Evolutionary conservation across 2,888 invertebrate species (phyloP).

Genomic region (Parnassius apollo): DNA sequence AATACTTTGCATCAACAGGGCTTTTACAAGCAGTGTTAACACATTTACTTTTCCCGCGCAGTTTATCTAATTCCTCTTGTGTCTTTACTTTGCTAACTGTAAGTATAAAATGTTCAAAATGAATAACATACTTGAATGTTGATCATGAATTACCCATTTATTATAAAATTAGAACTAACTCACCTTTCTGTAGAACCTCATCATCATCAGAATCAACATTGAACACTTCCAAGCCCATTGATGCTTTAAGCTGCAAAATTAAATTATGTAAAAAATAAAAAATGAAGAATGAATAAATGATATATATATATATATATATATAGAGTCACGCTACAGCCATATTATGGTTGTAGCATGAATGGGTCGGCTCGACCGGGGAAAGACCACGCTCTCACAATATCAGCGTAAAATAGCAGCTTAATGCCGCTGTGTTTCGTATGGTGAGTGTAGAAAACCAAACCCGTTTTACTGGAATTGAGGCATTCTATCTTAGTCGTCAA

Average conservation of each 20-base stretch:
- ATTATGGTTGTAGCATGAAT: too few relatives aligned
- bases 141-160: background rate
- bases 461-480: too few relatives aligned
- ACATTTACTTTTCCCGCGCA: constrained; percentile 50
- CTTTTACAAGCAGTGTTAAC: constrained; percentile 80
- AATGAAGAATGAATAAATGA: too few relatives aligned
- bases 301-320: too few relatives aligned
- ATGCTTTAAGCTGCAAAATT: constrained; percentile 30
- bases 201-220: constrained; percentile 82
- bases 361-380: too few relatives aligned
- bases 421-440: too few relatives aligned
- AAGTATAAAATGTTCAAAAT: background rate
- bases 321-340: too few relatives aligned
- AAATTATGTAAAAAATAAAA: background rate
- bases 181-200: constrained; percentile 31
- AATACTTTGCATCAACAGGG: constrained; percentile 43
- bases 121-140: background rate
- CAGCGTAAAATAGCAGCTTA: too few relatives aligned
- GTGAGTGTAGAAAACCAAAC: too few relatives aligned
- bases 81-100: background rate
- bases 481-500: too few relatives aligned
- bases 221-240: constrained; percentile 64
- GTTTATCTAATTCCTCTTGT: constrained; percentile 8
- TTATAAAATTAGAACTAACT: background rate
- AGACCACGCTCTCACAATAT: too few relatives aligned